Conservation (phyloP, 2,888 invertebrate genomes). For the Sinodicranocentrus sp. region DNA sequence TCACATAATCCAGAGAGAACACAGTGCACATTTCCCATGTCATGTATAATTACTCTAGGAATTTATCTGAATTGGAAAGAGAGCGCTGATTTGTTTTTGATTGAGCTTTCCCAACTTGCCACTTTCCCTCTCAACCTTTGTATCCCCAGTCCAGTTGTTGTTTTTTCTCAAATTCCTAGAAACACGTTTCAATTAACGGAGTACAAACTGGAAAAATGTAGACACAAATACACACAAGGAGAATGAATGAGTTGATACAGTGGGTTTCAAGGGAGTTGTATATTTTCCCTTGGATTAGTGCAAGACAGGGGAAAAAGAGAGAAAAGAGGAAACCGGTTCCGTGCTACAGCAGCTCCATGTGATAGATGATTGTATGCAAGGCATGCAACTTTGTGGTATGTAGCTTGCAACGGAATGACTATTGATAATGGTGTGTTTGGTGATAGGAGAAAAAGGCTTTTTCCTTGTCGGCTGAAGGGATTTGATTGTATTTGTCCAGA, state of each 20-base stretch:
- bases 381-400: constrained; percentile 26
- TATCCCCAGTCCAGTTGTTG: neutral
- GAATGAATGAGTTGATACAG: constrained; percentile 48
- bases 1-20: constrained; percentile 41
- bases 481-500: constrained; percentile 44
- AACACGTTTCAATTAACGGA: constrained; percentile 62
- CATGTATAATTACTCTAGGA: constrained; percentile 55
- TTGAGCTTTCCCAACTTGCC: constrained; percentile 37
- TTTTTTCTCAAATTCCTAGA: constrained; percentile 34
- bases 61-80: constrained; percentile 58
- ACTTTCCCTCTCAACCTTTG: neutral
- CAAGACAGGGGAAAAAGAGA: constrained; percentile 34
- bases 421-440: neutral
- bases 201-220: too few relatives aligned
- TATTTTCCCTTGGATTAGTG: constrained; percentile 58
- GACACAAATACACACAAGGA: too few relatives aligned
- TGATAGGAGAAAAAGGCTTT: neutral
- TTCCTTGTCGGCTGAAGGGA: constrained; percentile 25
- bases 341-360: neutral
- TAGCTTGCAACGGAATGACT: neutral
- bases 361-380: constrained; percentile 57
- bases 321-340: constrained; percentile 31
- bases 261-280: constrained; percentile 51
- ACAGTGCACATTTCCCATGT: constrained; percentile 41
- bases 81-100: constrained; percentile 56